Base-by-base conservation (phyloP, 2,888 invertebrate species). In the Metopia argyrocephala region DNA sequence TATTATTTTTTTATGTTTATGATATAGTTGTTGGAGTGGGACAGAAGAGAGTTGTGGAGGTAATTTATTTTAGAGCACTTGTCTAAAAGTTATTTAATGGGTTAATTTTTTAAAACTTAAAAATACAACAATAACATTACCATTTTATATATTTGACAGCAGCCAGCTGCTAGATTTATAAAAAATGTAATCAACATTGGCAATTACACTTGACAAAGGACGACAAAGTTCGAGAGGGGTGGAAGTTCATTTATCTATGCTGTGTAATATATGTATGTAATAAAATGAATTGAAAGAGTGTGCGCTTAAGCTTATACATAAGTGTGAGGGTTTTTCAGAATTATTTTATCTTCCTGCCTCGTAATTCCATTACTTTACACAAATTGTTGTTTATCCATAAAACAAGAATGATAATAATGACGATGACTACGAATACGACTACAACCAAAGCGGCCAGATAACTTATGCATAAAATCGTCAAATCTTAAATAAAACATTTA, bases 81-180 rank as follows among this genome's bases (percentile, higher is more conserved):
- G 65, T 57, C 20, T 50, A 69, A 70, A 70, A 76, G 54, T 62
- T 69, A 38, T 64, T 54, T 70, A 76, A 76, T 70, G 70, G 64
- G 69, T 76, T 70, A 76, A 76, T 69, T 38, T 38, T 38, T 68
- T 56, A 38, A 62, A 20, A 57, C 15, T 68, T 56, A 38, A 62
- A 20, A 57, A 50, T 25, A n/a, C 21, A 48, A 50, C 27, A 45
- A 48, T 5, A 9, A 20, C 20, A 27, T 38, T 25, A n/a, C 12
- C 28, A 76, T 62, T 27, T 70, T 65, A 57, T 59, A 52, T 6
- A 57, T 64, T 57, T 71, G 65, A 78, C 65, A 59, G 64, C 64
- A 70, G 70, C 65, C 76, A 76, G 31, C 64, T 76, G 76, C 70
- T 59, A 71, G 59, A 52, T 71, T 65, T 28, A 45, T 78, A 52